phyloP scores from a whole-genome alignment of 2,113 vertebrate species.

The Gobio gobio region DNA sequence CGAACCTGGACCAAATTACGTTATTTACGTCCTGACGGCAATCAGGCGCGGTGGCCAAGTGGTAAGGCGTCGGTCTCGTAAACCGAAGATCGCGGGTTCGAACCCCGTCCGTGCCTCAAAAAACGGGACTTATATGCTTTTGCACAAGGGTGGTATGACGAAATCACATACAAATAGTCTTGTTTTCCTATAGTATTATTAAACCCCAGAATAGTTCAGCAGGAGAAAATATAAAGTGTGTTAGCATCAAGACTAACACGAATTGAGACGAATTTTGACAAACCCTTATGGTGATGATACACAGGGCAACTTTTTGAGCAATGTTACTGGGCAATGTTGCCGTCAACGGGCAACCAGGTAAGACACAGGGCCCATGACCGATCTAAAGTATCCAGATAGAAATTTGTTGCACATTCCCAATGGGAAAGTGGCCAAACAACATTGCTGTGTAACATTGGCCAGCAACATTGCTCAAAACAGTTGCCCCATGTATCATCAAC shows the following conservation, averaged over 20 bases:
- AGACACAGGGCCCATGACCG: no score
- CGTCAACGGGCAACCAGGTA: no score
- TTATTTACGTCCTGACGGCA: constrained; percentile 32
- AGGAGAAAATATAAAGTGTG: neutral
- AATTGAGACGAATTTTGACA: neutral
- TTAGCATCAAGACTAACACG: neutral
- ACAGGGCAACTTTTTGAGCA: no score
- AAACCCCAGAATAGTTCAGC: neutral
- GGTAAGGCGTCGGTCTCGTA: constrained; percentile 86
- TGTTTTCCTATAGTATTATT: no score
- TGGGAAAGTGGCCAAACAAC: no score
- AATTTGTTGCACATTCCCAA: no score
- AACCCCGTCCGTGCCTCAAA: constrained; percentile 78
- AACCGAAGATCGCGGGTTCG: constrained; percentile 81
- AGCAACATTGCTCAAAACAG: no score
- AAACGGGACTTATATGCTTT: rapidly evolving
- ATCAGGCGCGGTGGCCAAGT: constrained; percentile 85
- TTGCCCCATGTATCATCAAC: no score
- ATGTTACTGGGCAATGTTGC: no score
- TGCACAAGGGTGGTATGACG: neutral
- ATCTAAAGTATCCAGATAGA: no score
- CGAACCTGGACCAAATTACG: neutral
- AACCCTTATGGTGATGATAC: neutral
- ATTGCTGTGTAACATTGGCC: no score
- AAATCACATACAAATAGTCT: neutral